A percentile compares a stretch with the other conserved stretches of the same genome.
These are phyloP conservation scores for Odontothrips loti DNA, from an alignment of 2,888 invertebrate species.

Conservation along the genomic window DNA sequence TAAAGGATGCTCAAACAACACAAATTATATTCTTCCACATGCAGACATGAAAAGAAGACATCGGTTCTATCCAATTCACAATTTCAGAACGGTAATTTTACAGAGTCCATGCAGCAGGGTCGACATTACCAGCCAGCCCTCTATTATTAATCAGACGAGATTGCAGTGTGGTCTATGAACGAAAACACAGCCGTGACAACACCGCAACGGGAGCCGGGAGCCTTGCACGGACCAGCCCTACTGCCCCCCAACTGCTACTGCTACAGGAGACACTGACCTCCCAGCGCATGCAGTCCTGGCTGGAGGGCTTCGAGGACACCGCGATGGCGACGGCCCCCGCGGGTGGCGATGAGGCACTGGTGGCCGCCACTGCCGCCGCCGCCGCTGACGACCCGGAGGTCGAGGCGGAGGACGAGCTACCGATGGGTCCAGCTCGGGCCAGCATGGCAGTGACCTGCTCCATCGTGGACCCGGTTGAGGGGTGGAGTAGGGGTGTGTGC, in stretches of 20 bases:
- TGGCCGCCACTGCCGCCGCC: not conserved
- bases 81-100: not conserved
- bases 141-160: no score
- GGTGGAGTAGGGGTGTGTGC: not conserved
- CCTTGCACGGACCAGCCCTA: no score
- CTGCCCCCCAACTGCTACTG: no score
- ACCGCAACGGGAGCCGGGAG: no score
- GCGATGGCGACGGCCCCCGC: not conserved
- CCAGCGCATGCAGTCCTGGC: not conserved
- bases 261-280: not conserved
- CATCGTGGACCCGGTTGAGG: not conserved
- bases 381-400: not conserved
- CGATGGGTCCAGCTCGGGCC: not conserved
- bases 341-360: not conserved
- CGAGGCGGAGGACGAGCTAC: not conserved
- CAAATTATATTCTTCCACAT: not conserved
- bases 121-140: no score
- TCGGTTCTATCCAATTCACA: not conserved
- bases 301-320: not conserved
- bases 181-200: no score
- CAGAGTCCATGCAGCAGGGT: no score
- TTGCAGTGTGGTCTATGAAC: no score
- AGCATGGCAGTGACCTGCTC: slow-evolving; percentile 7
- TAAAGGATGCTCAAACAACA: not conserved
- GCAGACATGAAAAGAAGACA: not conserved